Evolutionary conservation across 2,113 vertebrate species (phyloP).

Genomic region (Spheniscus mendiculus): DNA sequence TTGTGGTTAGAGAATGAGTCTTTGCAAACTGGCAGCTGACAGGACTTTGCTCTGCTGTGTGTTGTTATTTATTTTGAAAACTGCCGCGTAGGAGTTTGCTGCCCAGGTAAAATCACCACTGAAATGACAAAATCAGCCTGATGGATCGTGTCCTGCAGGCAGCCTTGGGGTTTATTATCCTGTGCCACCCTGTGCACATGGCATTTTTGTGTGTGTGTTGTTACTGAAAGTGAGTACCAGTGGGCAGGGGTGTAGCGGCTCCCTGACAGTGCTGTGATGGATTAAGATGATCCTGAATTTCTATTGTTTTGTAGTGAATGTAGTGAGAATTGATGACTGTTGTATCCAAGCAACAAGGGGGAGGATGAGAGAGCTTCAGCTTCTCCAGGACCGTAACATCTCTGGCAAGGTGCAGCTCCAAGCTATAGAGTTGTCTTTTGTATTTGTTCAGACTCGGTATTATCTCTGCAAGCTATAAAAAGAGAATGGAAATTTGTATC

Average conservation of each 20-base stretch:
- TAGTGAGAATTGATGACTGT: slow-evolving; percentile 49
- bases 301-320: slow-evolving; percentile 39
- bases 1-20: rapidly evolving
- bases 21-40: rapidly evolving
- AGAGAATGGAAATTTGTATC: neutral
- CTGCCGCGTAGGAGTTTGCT: neutral
- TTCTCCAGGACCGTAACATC: neutral
- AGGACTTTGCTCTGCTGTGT: neutral
- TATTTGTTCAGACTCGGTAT: neutral
- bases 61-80: neutral
- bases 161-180: neutral
- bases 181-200: neutral
- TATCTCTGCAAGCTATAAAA: neutral
- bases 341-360: slow-evolving; percentile 36
- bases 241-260: neutral
- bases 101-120: neutral
- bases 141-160: rapidly evolving
- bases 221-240: neutral
- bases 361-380: neutral
- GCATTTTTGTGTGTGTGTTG: neutral
- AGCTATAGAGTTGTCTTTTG: neutral
- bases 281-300: slow-evolving; percentile 62
- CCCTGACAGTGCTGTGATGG: slow-evolving; percentile 62
- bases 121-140: neutral
- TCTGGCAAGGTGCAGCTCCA: neutral